A percentile compares a stretch with the other conserved stretches of the same genome.
These are phyloP conservation scores for Tangara arthus DNA, from an alignment of 2,797 vertebrate genomes.

Conservation along the genomic window DNA sequence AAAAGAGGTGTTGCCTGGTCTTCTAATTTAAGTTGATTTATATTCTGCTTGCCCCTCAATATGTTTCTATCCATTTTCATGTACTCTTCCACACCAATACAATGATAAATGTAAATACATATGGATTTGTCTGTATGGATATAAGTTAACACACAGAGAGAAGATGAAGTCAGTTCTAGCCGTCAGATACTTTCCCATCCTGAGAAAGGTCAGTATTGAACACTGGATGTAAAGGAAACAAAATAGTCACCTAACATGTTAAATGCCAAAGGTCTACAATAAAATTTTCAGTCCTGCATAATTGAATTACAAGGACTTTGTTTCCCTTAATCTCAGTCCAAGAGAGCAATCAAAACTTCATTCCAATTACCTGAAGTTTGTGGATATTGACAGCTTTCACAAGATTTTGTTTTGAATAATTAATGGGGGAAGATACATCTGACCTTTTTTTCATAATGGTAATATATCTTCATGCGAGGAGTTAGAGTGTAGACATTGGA, in stretches of 20 bases:
- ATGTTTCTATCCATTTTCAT: neutral
- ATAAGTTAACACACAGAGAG: neutral
- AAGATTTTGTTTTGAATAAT: constrained; percentile 24
- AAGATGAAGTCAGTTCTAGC: neutral
- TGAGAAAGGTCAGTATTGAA: neutral
- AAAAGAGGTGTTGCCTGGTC: neutral
- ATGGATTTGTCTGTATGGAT: neutral
- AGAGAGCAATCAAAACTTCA: constrained; percentile 12
- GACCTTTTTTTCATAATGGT: neutral
- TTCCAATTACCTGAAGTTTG: neutral
- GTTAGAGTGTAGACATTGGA: neutral
- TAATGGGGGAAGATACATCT: neutral
- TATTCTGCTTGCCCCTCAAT: neutral
- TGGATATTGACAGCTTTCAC: neutral
- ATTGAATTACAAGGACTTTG: neutral
- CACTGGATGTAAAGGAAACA: neutral
- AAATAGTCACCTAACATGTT: neutral
- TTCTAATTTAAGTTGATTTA: neutral
- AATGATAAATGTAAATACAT: neutral
- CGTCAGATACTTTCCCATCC: neutral
- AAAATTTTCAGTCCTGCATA: neutral
- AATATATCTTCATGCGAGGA: neutral
- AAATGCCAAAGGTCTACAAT: neutral
- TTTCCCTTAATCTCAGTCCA: neutral
- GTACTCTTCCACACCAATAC: neutral